Base-by-base conservation (phyloP, 2,888 invertebrate genomes). In the Boloria euphrosyne region DNA sequence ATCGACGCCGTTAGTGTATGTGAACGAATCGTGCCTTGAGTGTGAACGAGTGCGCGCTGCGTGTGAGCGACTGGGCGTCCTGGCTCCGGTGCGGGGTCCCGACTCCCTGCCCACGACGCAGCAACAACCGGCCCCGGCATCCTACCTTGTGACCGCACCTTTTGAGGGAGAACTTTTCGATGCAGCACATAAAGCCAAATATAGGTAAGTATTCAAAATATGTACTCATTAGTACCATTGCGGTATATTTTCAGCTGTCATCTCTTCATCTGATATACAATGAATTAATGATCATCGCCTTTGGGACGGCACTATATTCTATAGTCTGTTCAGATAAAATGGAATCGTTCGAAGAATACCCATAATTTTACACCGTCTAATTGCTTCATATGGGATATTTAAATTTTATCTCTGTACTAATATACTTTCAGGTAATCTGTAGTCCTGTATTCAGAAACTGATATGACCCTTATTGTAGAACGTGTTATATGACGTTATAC, bases 161-260 rank as follows among this genome's bases (percentile, higher is more conserved):
- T 97, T 97, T 84, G 95, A 95, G 71, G 95, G 95, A 61, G 93
- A 94, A 68, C 92, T 95, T 70, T 97, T 94, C 86, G 94, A 95
- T 78, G 93, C 92, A 71, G 93, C 97, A 70, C 94, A 94, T 82
- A 89, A 87, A 82, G 90, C 91, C 62, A 92, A 90, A 81, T 90
- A 90, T 83, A 90, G 91, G 91, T 91, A 54, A 74, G 77, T 71
- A 13, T 55, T 63, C 22, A 2, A 54, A 27, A 17, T 10, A 3
- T 10, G 22, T 44, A n/a, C n/a, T 3, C 10, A 10, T 49, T 17
- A 44, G 18, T 18, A 57, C 22, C 43, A 17, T 17, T 43, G 14
- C 16, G 13, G 16, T 4, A 38, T 31, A 53, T 31, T 31, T 27
- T 16, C n/a, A 16, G 22, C 53, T 27, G 27, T n/a, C 10, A 16